Evolutionary conservation across 2,113 vertebrate species (phyloP).

Genomic region (Leptobrachium leishanense): DNA sequence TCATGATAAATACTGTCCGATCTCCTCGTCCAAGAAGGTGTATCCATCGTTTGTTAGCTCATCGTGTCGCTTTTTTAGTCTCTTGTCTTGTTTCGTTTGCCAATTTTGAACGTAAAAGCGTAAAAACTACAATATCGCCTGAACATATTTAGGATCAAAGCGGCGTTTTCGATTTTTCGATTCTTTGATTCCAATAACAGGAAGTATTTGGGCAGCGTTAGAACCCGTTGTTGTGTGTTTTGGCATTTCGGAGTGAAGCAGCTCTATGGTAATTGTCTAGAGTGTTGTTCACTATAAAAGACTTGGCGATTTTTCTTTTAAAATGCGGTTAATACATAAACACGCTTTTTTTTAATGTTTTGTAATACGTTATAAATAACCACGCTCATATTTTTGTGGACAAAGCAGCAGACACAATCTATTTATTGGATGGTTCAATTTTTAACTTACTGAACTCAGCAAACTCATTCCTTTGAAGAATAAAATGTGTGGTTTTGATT

Average conservation of each 20-base stretch:
- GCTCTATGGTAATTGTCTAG: slow-evolving; percentile 4
- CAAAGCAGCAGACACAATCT: not conserved
- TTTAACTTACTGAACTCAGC: too few relatives aligned
- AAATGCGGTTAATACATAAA: not conserved
- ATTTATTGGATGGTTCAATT: too few relatives aligned
- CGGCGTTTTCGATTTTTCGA: not conserved
- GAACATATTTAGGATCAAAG: slow-evolving; percentile 33
- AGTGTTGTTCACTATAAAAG: not conserved
- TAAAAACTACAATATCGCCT: not conserved
- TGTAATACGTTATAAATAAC: slow-evolving; percentile 24
- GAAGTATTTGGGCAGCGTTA: slow-evolving; percentile 21
- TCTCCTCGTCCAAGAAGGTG: not conserved
- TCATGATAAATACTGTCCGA: not conserved
- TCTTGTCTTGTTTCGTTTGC: not conserved
- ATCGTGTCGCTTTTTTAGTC: too few relatives aligned
- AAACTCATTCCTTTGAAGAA: too few relatives aligned
- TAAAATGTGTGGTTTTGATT: too few relatives aligned
- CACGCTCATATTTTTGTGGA: not conserved
- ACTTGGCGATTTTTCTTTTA: slow-evolving; percentile 11
- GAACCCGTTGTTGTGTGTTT: slow-evolving; percentile 14
- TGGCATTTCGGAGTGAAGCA: slow-evolving; percentile 20
- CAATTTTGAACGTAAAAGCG: not conserved
- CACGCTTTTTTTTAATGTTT: slow-evolving; percentile 7
- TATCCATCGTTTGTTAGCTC: not conserved
- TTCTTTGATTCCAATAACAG: slow-evolving; percentile 17